Percentiles rank a stretch among this genome's conserved stretches.
These are phyloP conservation scores for Escarpia spicata DNA, from an alignment of 2,888 invertebrate species.

Conservation along the genomic window DNA sequence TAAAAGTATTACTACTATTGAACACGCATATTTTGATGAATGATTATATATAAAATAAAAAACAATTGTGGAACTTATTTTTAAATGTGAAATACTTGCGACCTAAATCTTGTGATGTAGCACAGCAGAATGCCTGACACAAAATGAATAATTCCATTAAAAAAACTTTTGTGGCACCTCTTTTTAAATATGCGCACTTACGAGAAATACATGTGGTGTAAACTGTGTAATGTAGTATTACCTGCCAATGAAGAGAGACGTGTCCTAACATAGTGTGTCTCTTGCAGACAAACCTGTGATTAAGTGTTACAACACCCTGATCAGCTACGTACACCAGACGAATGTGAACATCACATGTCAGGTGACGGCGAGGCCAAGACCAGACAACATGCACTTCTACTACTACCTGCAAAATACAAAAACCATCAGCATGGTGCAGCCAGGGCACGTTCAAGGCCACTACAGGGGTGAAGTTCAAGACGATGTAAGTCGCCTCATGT, in stretches of 20 bases:
- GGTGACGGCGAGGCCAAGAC: constrained; percentile 29
- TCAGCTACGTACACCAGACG: constrained; percentile 26
- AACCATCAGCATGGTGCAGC: constrained; percentile 23
- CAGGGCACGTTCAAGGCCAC: constrained; percentile 26
- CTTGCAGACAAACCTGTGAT: constrained; percentile 32
- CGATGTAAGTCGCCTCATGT: neutral
- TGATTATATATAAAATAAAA: too few relatives aligned
- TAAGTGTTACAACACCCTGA: constrained; percentile 25
- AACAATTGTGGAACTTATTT: too few relatives aligned
- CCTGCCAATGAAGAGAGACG: neutral
- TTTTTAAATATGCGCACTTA: too few relatives aligned
- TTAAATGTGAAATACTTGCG: too few relatives aligned
- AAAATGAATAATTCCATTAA: too few relatives aligned
- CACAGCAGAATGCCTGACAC: too few relatives aligned
- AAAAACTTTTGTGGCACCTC: too few relatives aligned
- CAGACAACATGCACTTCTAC: constrained; percentile 26
- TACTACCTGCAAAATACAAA: constrained; percentile 17
- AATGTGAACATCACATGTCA: constrained; percentile 30
- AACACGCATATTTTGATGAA: too few relatives aligned
- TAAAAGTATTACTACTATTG: too few relatives aligned
- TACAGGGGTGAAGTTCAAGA: constrained; percentile 27
- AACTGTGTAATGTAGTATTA: too few relatives aligned
- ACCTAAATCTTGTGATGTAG: too few relatives aligned
- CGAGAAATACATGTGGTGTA: too few relatives aligned
- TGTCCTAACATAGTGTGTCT: neutral